Percentiles rank a stretch among this genome's conserved stretches.
Conservation (phyloP, 2,797 vertebrate genomes). For the Chloroceryle amazona region DNA sequence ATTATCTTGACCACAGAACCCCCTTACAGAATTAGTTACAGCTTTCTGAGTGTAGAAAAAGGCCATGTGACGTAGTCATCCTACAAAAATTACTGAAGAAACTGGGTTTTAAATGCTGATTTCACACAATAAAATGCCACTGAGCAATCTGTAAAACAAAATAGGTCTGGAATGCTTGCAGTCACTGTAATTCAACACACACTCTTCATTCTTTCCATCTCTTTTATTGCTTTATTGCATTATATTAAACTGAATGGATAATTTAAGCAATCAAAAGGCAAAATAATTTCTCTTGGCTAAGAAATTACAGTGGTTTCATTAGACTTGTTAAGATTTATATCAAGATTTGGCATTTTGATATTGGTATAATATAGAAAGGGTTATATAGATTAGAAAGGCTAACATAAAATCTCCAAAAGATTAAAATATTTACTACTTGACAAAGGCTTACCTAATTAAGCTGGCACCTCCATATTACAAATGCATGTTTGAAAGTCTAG, state of each 20-base stretch:
- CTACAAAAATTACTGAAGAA: constrained; percentile 4
- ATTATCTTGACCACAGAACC: constrained; percentile 7
- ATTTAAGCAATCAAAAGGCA: constrained; percentile 11
- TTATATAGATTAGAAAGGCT: constrained; percentile 14
- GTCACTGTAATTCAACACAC: background rate
- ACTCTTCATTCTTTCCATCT: background rate
- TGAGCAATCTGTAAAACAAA: constrained; percentile 33
- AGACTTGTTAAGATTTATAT: background rate
- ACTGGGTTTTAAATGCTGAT: constrained; percentile 11
- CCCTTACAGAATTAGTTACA: background rate
- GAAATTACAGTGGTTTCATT: background rate
- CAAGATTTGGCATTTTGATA: background rate
- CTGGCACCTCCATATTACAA: constrained; percentile 35
- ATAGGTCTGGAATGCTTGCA: constrained; percentile 16
- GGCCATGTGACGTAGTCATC: background rate
- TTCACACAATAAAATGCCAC: background rate
- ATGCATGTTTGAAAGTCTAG: constrained; percentile 34
- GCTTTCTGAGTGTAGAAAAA: background rate
- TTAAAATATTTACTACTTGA: constrained; percentile 46
- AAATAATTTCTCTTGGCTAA: background rate
- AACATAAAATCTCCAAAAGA: constrained; percentile 14
- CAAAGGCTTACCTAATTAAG: constrained; percentile 38
- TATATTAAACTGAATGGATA: constrained; percentile 13
- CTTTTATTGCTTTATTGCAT: constrained; percentile 22
- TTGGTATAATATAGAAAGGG: background rate